Conservation (phyloP, 2,113 vertebrate genomes). For the Acrocephalus arundinaceus region DNA sequence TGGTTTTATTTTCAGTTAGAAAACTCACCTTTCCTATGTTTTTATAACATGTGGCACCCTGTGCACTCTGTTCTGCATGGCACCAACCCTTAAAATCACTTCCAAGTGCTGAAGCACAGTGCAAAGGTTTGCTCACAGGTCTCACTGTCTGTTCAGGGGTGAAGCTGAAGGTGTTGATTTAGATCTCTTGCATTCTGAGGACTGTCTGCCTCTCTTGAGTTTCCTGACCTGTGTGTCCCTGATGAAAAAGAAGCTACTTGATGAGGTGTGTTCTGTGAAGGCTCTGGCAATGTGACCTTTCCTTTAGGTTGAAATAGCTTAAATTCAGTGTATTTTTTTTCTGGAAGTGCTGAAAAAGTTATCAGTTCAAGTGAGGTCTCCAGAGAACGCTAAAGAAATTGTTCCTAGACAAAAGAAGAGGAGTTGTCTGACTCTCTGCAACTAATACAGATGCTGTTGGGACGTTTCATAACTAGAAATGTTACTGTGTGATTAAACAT, state of each 20-base stretch:
- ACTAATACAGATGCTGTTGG: neutral
- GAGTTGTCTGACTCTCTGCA: neutral
- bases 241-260: neutral
- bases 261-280: neutral
- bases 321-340: neutral
- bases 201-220: neutral
- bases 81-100: neutral
- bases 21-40: neutral
- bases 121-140: neutral
- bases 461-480: neutral
- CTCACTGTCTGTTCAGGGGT: neutral
- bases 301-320: neutral
- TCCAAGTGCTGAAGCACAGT: neutral
- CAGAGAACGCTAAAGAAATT: neutral
- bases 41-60: neutral
- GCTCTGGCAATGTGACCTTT: neutral
- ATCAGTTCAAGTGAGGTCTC: neutral
- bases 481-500: neutral
- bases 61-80: neutral
- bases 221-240: neutral
- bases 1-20: neutral
- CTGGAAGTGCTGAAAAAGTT: neutral
- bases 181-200: neutral
- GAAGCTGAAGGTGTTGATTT: neutral
- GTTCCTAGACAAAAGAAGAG: neutral